Evolutionary conservation across 1,140 invertebrate genomes (phyloP), one percentile per base, ranked within the genome.

Genomic region (Asbolus verrucosus): DNA sequence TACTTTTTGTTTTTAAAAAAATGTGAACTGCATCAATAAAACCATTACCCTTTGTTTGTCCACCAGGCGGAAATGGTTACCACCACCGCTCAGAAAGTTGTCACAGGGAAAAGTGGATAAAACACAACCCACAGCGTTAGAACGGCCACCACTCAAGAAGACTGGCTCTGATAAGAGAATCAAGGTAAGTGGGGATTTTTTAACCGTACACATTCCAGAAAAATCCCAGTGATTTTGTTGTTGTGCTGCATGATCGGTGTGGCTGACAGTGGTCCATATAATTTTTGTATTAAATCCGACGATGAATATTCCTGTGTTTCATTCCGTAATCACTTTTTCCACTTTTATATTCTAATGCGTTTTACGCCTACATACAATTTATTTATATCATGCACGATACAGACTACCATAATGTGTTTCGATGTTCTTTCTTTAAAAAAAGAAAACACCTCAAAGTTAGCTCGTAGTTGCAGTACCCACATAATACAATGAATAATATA

Each of bases 61-160:
- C 78, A n/a, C n/a, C n/a, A 90, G 87, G 76, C 90, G 94, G 81
- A 96, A 96, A 89, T 97, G 95, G 95, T 84, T 97, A 63, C 94
- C 94, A 54, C 92, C 90, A 63, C 92, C 92, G 24, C 85, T 96
- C 43, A 88, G 95, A 65, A 98, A 98, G 82, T 84, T 94, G 67
- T 96, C 94, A 73, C 92, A 94, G 80, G 90, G 90, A 41, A 95
- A 94, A 83, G 88, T 92, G 33, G 94, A 96, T 72, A 95, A 96
- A 82, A 75, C 86, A 73, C 76, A 85, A 73, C 73, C 83, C 72
- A 73, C 83, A 46, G 68, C 81, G 36, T 63, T 82, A 27, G 85
- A 87, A 30, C 18, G 85, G 65, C 86, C 87, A 13, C 84, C 88
- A 65, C 82, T 90, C 54, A 88, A 91, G 80, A 93, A 93, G 81